Percentiles rank a stretch among this genome's conserved stretches.
Evolutionary conservation across 2,797 vertebrate genomes (phyloP).

Genomic region (Melanotaenia pygmaea): DNA sequence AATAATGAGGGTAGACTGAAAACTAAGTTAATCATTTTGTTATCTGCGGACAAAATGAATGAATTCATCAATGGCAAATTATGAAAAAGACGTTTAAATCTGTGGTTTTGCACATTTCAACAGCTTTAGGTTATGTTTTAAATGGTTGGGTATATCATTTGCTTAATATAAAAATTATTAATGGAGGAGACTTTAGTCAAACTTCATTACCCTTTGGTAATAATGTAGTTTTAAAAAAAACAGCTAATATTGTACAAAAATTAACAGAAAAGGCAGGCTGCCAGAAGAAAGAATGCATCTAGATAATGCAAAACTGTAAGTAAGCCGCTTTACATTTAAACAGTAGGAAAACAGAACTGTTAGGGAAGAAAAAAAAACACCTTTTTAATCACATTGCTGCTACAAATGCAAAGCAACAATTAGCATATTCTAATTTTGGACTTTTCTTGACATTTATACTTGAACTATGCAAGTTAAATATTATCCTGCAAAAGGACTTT

Average conservation of each 20-base stretch:
- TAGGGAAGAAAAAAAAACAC: background rate
- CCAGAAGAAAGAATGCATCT: background rate
- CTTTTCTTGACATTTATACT: background rate
- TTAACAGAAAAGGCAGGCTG: background rate
- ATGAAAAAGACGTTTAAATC: constrained; percentile 16
- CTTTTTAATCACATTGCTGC: background rate
- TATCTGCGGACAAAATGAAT: constrained; percentile 40
- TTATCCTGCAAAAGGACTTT: constrained; percentile 19
- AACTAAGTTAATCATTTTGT: constrained; percentile 63
- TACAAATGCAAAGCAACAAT: constrained; percentile 8
- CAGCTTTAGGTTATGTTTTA: background rate
- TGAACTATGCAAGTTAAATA: constrained; percentile 6
- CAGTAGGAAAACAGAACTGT: background rate
- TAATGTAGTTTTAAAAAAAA: background rate
- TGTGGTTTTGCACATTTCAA: background rate
- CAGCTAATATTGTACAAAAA: background rate
- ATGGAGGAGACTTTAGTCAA: background rate
- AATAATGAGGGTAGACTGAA: constrained; percentile 52
- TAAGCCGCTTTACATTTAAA: background rate
- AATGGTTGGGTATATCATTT: background rate
- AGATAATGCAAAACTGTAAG: too few species aligned
- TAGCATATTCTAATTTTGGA: background rate
- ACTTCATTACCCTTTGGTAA: background rate
- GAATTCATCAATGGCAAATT: constrained; percentile 20
- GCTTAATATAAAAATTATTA: background rate